Conservation (phyloP, 2,888 invertebrate species). For the Drosophila paramelanica region DNA sequence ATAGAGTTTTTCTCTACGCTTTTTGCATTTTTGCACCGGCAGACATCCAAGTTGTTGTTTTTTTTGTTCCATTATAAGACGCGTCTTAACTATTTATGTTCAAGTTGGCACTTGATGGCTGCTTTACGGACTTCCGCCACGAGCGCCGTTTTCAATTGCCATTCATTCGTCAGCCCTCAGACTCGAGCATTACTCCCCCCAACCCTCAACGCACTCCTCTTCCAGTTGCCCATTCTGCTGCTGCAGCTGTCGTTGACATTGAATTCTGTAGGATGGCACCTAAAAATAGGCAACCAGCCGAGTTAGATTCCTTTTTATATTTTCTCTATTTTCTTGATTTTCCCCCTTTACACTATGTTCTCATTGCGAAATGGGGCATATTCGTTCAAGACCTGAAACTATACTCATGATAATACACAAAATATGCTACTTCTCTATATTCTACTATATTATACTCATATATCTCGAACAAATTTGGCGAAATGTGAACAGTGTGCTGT, state of each 20-base stretch:
- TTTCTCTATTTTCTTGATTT: constrained; percentile 16
- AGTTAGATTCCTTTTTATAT: constrained; percentile 30
- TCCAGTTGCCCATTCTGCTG: constrained; percentile 5
- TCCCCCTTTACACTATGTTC: background rate
- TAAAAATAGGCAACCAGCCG: constrained; percentile 73
- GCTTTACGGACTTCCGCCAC: constrained; percentile 56
- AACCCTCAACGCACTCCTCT: background rate
- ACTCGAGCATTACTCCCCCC: constrained; percentile 3
- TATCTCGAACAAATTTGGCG: too few species aligned
- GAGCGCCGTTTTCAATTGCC: constrained; percentile 47
- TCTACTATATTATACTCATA: too few species aligned
- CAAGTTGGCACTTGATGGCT: constrained; percentile 60
- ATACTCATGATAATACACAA: too few species aligned
- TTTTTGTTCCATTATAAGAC: constrained; percentile 31
- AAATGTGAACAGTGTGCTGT: background rate
- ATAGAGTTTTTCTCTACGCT: constrained; percentile 1
- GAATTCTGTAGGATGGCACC: constrained; percentile 65
- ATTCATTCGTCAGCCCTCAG: constrained; percentile 22
- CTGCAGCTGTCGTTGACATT: constrained; percentile 70
- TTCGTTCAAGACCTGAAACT: background rate
- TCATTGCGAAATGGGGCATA: background rate
- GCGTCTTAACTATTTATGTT: constrained; percentile 58
- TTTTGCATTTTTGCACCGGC: constrained; percentile 9
- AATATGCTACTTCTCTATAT: too few species aligned
- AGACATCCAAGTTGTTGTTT: constrained; percentile 25